Conservation (phyloP, 2,113 vertebrate species). For the Sterna hirundo region DNA sequence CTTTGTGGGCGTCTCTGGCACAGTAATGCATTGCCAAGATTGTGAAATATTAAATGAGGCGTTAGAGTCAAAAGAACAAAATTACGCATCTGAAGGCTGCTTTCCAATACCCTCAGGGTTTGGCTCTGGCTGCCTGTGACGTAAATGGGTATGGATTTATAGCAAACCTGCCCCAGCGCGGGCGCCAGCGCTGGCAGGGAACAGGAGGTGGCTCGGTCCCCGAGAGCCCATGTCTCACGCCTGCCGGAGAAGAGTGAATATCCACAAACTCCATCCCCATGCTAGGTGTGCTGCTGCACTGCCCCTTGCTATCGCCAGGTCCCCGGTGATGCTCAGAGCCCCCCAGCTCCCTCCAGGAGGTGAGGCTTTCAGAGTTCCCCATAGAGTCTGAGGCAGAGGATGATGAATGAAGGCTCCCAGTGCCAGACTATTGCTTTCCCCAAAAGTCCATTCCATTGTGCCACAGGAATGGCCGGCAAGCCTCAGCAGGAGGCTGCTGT, state of each 20-base stretch:
- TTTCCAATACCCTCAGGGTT: not conserved
- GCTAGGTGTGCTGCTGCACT: not conserved
- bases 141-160: not conserved
- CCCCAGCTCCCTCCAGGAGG: not conserved
- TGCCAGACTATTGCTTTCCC: not conserved
- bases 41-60: not conserved
- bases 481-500: not conserved
- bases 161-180: not conserved
- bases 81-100: not conserved
- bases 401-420: not conserved
- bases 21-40: not conserved
- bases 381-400: not conserved
- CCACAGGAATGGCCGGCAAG: not conserved
- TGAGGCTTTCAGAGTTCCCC: not conserved
- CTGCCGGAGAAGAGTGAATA: accelerated
- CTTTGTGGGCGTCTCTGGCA: not conserved
- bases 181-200: not conserved
- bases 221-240: accelerated
- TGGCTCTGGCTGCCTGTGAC: not conserved
- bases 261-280: not conserved
- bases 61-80: not conserved
- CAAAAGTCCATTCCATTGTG: not conserved
- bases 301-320: accelerated
- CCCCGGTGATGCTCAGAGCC: not conserved
- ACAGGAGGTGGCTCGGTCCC: not conserved